These are phyloP conservation scores for Hydropotes inermis DNA, from an alignment of 2,113 vertebrate species.

Conservation along the genomic window DNA sequence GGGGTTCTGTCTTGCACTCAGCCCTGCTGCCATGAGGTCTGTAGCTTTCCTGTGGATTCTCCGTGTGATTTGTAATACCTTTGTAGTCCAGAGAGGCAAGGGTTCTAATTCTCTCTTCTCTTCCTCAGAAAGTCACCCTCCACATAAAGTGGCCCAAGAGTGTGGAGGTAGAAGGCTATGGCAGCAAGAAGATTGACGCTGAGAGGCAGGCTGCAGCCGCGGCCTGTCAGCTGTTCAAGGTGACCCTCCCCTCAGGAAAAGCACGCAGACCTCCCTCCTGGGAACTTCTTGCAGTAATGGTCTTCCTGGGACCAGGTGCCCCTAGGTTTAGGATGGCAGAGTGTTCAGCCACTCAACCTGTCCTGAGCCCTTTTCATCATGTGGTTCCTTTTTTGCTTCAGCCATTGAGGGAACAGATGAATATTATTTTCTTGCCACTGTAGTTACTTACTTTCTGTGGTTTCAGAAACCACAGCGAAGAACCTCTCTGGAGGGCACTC, in stretches of 20 bases:
- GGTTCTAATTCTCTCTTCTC: slow-evolving; percentile 24
- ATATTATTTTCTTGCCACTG: neutral
- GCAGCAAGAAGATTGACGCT: slow-evolving; percentile 89
- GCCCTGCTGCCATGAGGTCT: neutral
- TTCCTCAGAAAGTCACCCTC: slow-evolving; percentile 89
- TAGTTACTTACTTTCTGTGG: neutral
- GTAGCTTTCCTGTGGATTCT: neutral
- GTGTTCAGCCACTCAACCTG: neutral
- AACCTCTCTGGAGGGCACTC: neutral
- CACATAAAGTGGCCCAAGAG: slow-evolving; percentile 92
- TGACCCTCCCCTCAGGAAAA: slow-evolving; percentile 61
- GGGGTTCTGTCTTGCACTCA: fast-evolving
- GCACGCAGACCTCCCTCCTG: neutral
- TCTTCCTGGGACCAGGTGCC: neutral
- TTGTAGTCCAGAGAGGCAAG: neutral
- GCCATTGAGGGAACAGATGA: neutral
- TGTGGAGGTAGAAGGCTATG: slow-evolving; percentile 91
- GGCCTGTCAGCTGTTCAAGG: slow-evolving; percentile 92
- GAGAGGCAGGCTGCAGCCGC: slow-evolving; percentile 93
- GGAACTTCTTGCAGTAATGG: neutral
- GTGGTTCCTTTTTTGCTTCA: neutral
- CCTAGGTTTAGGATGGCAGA: neutral
- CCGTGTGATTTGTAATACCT: neutral
- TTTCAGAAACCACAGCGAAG: neutral
- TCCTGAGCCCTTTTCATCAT: neutral